Evolutionary conservation across 2,797 vertebrate species (phyloP), one percentile per base, ranked within the genome.

Genomic region (Myoxocephalus aenaeus): DNA sequence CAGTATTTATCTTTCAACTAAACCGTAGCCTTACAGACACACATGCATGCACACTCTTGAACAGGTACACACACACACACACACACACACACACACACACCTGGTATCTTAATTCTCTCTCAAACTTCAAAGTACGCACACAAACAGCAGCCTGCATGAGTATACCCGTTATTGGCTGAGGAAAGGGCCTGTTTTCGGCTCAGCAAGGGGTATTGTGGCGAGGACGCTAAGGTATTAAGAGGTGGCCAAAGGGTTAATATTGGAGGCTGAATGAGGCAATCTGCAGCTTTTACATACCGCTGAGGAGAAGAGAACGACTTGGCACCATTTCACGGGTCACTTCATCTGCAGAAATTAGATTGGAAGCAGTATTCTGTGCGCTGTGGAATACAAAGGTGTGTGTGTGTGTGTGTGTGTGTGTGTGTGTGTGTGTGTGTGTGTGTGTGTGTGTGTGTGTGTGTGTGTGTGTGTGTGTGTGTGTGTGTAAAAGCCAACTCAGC

Each of bases 301-400:
- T 62, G 80, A 89, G 83, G 86, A 86, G 84, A 84, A 81, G 86
- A 89, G 87, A 91, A 85, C 32, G 81, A 72, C 83, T 87, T 91
- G 90, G 89, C 91, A 93, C 91, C 90, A 94, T 95, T 95, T 95
- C 93, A 94, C 71, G 91, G 93, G 92, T 94, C 93, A 93, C 87
- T 92, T 88, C 92, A 89, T 90, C 91, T 90, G 87, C 85, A 93
- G 87, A 93, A 94, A 95, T 93, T 92, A 91, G 89, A 94, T 93
- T 93, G 87, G 84, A 90, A 82, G 89, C 87, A 82, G 84, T 82
- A 83, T 89, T 92, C 82, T 84, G 81, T 83, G 76, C 22, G 3
- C 58, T 48, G 68, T 73, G 78, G 80, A 87, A 87, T 91, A 89
- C 86, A 69, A 85, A 75, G 79, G 71, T 70, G 79, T 75, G 59